These are phyloP conservation scores for Drosophila bunnanda DNA, from an alignment of 2,888 invertebrate genomes.

Conservation along the genomic window DNA sequence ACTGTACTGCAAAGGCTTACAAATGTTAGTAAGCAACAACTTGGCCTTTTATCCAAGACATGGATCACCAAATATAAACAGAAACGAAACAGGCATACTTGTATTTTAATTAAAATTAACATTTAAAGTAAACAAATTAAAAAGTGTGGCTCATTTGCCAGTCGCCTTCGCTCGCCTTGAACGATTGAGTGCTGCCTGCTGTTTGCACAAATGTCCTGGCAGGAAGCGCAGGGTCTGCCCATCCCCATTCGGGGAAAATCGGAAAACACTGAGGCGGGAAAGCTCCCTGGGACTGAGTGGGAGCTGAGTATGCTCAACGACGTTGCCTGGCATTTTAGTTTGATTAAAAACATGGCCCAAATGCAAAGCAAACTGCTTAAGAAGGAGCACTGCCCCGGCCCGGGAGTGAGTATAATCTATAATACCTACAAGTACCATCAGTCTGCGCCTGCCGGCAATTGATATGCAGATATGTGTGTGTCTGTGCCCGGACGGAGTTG, in stretches of 20 bases:
- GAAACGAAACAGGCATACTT: neutral
- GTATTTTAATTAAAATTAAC: slow-evolving; percentile 7
- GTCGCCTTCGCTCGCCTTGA: neutral
- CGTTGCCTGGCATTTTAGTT: slow-evolving; percentile 71
- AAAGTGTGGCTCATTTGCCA: slow-evolving; percentile 6
- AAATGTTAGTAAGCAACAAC: too few relatives aligned
- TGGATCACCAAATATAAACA: neutral
- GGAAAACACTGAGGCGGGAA: neutral
- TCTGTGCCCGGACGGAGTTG: neutral
- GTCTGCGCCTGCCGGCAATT: slow-evolving; percentile 45
- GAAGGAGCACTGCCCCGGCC: neutral
- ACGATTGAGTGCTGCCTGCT: slow-evolving; percentile 17
- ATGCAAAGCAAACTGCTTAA: slow-evolving; percentile 34
- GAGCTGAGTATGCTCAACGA: slow-evolving; percentile 25
- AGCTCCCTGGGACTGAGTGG: slow-evolving; percentile 2
- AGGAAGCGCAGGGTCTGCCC: neutral
- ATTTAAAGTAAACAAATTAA: slow-evolving; percentile 20
- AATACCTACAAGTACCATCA: slow-evolving; percentile 34
- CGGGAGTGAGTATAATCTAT: slow-evolving; percentile 27
- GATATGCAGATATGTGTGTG: slow-evolving; percentile 41
- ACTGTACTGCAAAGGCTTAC: neutral
- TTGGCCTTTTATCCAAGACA: neutral
- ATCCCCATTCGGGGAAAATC: slow-evolving; percentile 16
- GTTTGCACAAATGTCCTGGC: slow-evolving; percentile 11
- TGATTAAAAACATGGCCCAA: slow-evolving; percentile 73